Conservation (phyloP, 35 echinoderm and acorn worm species). For the Heliocidaris erythrogramma region DNA sequence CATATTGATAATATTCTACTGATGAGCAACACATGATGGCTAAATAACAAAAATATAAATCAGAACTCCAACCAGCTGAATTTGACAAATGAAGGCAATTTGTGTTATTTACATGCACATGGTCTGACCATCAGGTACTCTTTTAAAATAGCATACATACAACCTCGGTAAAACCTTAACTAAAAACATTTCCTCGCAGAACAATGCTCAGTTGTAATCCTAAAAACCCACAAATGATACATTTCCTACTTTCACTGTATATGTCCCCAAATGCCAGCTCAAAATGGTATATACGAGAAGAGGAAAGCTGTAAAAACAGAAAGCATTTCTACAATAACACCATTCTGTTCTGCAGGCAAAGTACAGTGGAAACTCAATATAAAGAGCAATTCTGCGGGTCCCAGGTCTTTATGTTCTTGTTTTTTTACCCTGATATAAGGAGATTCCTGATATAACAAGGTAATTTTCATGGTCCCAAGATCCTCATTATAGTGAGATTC, state of each 20-base stretch:
- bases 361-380: too few relatives aligned
- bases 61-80: neutral
- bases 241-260: neutral
- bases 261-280: neutral
- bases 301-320: neutral
- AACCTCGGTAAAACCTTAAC: neutral
- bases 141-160: neutral
- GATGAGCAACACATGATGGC: neutral
- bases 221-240: neutral
- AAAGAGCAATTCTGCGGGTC: too few relatives aligned
- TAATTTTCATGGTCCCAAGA: too few relatives aligned
- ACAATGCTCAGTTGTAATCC: neutral
- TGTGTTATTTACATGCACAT: conserved; percentile 6
- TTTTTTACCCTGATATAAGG: too few relatives aligned
- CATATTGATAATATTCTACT: neutral
- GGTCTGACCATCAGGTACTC: neutral
- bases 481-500: too few relatives aligned
- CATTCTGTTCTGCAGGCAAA: neutral
- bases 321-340: neutral
- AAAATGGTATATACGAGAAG: neutral
- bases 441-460: too few relatives aligned
- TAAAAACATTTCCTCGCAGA: neutral
- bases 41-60: conserved; percentile 15
- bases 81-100: neutral
- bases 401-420: too few relatives aligned